phyloP scores from a whole-genome alignment of 2,113 vertebrate genomes.

The Pachycephala philippinensis region DNA sequence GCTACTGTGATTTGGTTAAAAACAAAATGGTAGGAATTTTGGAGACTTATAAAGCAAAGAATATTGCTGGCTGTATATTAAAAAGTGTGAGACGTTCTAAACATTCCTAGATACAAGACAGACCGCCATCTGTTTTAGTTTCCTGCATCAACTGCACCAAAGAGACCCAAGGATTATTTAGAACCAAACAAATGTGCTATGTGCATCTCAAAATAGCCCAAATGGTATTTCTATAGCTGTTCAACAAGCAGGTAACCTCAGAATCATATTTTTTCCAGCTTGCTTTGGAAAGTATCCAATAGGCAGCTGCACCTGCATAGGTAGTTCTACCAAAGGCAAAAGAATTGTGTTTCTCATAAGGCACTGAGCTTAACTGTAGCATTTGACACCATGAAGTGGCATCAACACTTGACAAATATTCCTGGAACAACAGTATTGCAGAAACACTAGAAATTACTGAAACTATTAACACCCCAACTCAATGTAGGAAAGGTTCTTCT shows the following conservation, averaged over 20 bases:
- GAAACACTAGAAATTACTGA: not conserved
- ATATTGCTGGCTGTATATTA: not conserved
- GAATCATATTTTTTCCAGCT: not conserved
- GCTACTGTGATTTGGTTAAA: not conserved
- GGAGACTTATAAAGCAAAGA: not conserved
- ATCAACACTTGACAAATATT: not conserved
- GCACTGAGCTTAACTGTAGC: not conserved
- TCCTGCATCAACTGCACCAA: not conserved
- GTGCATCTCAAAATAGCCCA: not conserved
- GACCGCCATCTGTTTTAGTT: conserved; percentile 3
- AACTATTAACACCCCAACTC: not conserved
- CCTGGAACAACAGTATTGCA: not conserved
- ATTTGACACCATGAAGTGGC: not conserved
- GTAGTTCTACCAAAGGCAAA: not conserved
- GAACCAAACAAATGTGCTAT: not conserved
- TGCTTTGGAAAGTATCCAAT: not conserved
- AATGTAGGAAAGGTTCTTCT: not conserved
- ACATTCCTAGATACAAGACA: not conserved
- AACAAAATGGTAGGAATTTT: not conserved
- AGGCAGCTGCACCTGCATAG: not conserved
- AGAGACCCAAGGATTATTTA: not conserved
- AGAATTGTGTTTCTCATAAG: not conserved
- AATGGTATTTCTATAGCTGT: not conserved
- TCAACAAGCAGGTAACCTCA: not conserved
- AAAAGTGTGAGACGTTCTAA: not conserved